A percentile compares a stretch with the other conserved stretches of the same genome.
These are phyloP conservation scores for Pandion haliaetus DNA, from an alignment of 2,113 vertebrate genomes.

Conservation along the genomic window DNA sequence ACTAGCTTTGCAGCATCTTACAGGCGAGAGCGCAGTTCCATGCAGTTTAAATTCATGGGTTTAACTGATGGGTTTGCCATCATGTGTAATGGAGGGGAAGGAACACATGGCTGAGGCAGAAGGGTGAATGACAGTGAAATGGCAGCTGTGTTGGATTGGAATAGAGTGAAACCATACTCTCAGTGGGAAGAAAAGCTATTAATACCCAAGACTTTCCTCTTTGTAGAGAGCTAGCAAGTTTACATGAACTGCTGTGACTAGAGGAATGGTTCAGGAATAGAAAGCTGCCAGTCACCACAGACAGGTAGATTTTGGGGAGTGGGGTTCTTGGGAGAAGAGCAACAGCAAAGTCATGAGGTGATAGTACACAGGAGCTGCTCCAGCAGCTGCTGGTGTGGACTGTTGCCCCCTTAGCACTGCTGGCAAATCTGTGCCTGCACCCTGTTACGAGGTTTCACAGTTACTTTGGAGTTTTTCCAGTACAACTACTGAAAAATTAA, in stretches of 20 bases:
- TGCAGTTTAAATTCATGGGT: not conserved
- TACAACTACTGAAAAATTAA: constrained; percentile 34
- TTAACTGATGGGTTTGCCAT: not conserved
- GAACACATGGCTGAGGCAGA: not conserved
- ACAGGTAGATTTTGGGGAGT: not conserved
- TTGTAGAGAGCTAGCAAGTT: not conserved
- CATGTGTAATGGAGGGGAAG: not conserved
- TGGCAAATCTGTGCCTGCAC: not conserved
- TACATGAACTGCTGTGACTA: not conserved
- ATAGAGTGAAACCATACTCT: not conserved
- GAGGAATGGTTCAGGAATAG: not conserved
- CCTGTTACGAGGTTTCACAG: not conserved
- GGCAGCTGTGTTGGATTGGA: not conserved
- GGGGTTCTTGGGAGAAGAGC: not conserved
- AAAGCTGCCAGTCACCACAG: not conserved
- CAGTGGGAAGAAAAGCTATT: not conserved
- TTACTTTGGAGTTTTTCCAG: constrained; percentile 22
- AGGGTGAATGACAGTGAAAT: not conserved
- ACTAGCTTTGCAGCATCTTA: not conserved
- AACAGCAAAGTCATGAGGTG: not conserved
- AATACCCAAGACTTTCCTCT: not conserved
- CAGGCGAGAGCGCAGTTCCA: not conserved
- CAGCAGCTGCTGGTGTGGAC: not conserved
- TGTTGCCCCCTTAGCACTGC: not conserved
- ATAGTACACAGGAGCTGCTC: not conserved